Evolutionary conservation across 2,888 invertebrate genomes (phyloP).

Genomic region (Eustalomyia histrio): DNA sequence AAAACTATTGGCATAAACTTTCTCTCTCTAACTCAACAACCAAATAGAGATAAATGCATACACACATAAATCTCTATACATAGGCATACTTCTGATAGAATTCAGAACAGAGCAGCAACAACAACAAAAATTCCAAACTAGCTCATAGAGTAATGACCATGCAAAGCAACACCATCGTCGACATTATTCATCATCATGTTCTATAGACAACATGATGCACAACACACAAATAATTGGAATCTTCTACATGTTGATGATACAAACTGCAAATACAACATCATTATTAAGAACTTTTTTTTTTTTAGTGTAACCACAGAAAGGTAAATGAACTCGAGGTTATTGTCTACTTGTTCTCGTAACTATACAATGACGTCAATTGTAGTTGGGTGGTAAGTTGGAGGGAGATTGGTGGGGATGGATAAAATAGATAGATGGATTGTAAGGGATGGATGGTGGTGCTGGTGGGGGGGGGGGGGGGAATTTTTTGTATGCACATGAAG

Average conservation of each 20-base stretch:
- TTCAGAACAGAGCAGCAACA: background rate
- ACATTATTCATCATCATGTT: constrained; percentile 9
- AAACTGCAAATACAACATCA: constrained; percentile 8
- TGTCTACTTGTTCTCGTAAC: constrained; percentile 63
- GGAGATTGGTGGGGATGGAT: too few relatives aligned
- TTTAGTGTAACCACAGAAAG: constrained; percentile 55
- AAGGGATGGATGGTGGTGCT: too few relatives aligned
- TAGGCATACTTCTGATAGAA: constrained; percentile 28
- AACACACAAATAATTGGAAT: background rate
- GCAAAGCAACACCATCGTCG: constrained; percentile 11
- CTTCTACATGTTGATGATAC: constrained; percentile 24
- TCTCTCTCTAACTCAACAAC: constrained; percentile 60
- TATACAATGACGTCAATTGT: constrained; percentile 63
- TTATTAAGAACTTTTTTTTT: constrained; percentile 13
- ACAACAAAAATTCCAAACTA: constrained; percentile 16
- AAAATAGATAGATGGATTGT: background rate
- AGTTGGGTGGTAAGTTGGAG: constrained; percentile 4
- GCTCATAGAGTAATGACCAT: constrained; percentile 37
- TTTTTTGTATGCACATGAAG: background rate
- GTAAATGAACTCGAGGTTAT: constrained; percentile 66
- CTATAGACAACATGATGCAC: constrained; percentile 1
- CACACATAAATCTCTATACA: background rate
- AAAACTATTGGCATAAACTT: constrained; percentile 34
- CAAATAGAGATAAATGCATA: constrained; percentile 28
- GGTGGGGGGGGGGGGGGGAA: constrained; percentile 13